Evolutionary conservation across 2,888 invertebrate genomes (phyloP), one percentile per base, ranked within the genome.

Genomic region (Plebejus argus): DNA sequence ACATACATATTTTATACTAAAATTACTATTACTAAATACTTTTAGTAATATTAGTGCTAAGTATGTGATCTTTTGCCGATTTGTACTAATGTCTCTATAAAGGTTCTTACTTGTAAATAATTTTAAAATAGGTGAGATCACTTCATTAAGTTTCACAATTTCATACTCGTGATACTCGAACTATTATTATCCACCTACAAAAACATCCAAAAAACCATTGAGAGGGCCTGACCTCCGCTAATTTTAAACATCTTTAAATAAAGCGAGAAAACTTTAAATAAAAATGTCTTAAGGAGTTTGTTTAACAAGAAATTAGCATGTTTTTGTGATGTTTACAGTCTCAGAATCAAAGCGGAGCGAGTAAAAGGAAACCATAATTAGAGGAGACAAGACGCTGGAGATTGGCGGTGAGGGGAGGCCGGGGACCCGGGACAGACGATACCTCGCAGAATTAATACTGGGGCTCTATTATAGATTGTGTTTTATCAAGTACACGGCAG

Each of bases 361-460:
- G 86, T 86, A 85, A 89, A 87, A 89, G 87, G 87, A 88, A 88
- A 88, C 90, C 87, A 88, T 90, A 90, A 90, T 90, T 89, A 89
- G 85, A 86, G 88, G 81, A 83, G 85, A 86, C 87, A 86, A 86
- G 86, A 35, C 66, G 79, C 76, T 77, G 80, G 76, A 72, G 39
- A 66, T 53, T 45, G 82, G 77, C 78, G 80, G 81, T 79, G 81
- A 77, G 79, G 81, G 81, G 83, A 82, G 81, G 79, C 76, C 82
- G 45, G 72, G 39, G 71, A 39, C 23, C 20, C 4, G 72, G 72
- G 74, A 74, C 53, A 74, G 74, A 74, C 74, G 74, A 74, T 74
- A 74, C 74, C 74, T 74, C 28, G 74, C 74, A 74, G 74, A 53
- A 74, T 74, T 53, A 74, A 74, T 74, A 49, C 74, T 74, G 53